A percentile compares a stretch with the other conserved stretches of the same genome.
Conservation (phyloP, 2,797 vertebrate species). For the Urosaurus nigricauda region DNA sequence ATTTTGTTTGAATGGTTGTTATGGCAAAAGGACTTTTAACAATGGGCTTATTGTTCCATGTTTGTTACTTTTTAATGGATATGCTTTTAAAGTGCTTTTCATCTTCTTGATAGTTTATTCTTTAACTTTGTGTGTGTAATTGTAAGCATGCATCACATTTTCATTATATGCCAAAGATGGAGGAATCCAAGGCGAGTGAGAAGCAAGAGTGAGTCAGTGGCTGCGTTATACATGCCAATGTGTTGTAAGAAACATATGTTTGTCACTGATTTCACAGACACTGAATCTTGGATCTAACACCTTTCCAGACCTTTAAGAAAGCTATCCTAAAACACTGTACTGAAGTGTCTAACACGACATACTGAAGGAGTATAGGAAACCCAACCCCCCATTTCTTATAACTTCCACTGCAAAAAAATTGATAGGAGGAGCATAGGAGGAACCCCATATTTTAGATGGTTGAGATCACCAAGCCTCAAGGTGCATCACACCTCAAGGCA, state of each 20-base stretch:
- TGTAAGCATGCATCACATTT: neutral
- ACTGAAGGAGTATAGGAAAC: neutral
- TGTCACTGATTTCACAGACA: neutral
- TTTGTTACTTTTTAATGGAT: too few species aligned
- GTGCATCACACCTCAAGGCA: neutral
- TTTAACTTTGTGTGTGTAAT: neutral
- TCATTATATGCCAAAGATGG: neutral
- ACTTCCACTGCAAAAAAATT: neutral
- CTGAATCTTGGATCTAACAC: neutral
- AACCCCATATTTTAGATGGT: neutral
- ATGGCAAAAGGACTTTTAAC: too few species aligned
- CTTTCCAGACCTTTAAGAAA: neutral
- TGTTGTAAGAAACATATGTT: neutral
- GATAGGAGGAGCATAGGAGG: neutral
- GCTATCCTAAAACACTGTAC: neutral
- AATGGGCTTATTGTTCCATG: too few species aligned
- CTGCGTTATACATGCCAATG: neutral
- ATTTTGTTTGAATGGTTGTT: too few species aligned
- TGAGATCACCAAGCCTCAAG: neutral
- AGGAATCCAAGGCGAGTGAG: neutral
- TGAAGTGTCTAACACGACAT: neutral
- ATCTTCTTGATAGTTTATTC: too few species aligned
- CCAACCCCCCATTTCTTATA: neutral
- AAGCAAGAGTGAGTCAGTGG: neutral
- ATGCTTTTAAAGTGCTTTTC: too few species aligned